These are phyloP conservation scores for Acipenser ruthenus DNA, from an alignment of 2,797 vertebrate genomes.

Conservation along the genomic window DNA sequence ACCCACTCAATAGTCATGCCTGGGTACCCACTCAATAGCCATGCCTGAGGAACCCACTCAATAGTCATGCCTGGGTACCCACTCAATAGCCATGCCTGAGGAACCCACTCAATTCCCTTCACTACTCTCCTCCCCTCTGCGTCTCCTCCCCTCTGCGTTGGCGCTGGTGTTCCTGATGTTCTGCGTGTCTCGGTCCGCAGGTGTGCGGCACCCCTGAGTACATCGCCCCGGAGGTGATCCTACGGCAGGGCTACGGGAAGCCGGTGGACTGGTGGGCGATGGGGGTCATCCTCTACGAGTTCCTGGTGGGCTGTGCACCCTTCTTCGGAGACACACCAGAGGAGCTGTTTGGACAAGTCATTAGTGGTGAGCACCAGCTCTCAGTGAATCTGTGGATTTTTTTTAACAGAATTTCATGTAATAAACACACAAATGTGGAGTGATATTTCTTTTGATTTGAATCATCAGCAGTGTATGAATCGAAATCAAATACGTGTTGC, in stretches of 20 bases:
- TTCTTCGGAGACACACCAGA: constrained; percentile 96
- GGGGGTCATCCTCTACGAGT: constrained; percentile 92
- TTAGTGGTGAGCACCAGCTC: constrained; percentile 73
- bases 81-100: too few species aligned
- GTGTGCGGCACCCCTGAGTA: constrained; percentile 94
- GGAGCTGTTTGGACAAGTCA: constrained; percentile 94
- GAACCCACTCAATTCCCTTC: too few species aligned
- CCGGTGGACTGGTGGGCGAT: constrained; percentile 98
- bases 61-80: too few species aligned
- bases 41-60: too few species aligned
- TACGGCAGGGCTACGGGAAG: constrained; percentile 93
- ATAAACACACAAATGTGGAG: not conserved
- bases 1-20: too few species aligned
- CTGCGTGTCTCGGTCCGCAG: constrained; percentile 42
- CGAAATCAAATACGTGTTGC: too few species aligned
- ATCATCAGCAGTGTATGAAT: too few species aligned
- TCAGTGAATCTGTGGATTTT: not conserved
- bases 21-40: too few species aligned
- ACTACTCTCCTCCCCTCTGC: too few species aligned
- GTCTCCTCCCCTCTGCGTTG: too few species aligned
- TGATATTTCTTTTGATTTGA: too few species aligned
- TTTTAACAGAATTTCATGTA: not conserved
- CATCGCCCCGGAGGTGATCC: constrained; percentile 91
- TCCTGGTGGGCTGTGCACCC: constrained; percentile 87
- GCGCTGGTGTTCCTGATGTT: too few species aligned